Evolutionary conservation across 2,797 vertebrate genomes (phyloP).

Genomic region (Sorex maritimensis): DNA sequence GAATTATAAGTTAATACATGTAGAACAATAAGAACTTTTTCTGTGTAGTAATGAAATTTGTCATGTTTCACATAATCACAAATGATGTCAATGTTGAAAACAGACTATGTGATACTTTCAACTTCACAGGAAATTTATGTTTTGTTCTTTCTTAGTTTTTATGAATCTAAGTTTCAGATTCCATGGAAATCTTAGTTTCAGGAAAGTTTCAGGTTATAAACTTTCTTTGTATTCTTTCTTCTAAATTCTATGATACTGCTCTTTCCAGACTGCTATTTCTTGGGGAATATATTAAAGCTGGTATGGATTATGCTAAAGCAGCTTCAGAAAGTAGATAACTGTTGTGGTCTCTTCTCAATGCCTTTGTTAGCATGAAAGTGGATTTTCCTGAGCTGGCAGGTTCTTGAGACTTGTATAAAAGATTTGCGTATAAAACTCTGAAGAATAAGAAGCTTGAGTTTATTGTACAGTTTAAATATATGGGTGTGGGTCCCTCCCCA

Average conservation of each 20-base stretch:
- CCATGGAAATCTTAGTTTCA: too few species aligned
- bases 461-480: too few species aligned
- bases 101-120: slow-evolving; percentile 5
- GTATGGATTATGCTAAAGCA: neutral
- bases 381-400: too few species aligned
- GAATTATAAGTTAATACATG: neutral
- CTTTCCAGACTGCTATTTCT: neutral
- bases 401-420: too few species aligned
- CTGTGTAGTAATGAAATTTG: neutral
- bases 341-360: neutral
- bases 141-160: neutral
- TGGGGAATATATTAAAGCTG: neutral
- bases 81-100: slow-evolving; percentile 13
- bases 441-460: too few species aligned
- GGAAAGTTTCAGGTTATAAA: neutral
- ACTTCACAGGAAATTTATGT: neutral
- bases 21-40: neutral
- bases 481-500: too few species aligned
- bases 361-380: too few species aligned
- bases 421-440: too few species aligned
- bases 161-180: neutral
- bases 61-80: slow-evolving; percentile 6
- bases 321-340: neutral
- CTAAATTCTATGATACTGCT: neutral
- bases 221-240: neutral